Evolutionary conservation across 1,140 invertebrate species (phyloP), one percentile per base, ranked within the genome.

Genomic region (Lucilia cuprina): DNA sequence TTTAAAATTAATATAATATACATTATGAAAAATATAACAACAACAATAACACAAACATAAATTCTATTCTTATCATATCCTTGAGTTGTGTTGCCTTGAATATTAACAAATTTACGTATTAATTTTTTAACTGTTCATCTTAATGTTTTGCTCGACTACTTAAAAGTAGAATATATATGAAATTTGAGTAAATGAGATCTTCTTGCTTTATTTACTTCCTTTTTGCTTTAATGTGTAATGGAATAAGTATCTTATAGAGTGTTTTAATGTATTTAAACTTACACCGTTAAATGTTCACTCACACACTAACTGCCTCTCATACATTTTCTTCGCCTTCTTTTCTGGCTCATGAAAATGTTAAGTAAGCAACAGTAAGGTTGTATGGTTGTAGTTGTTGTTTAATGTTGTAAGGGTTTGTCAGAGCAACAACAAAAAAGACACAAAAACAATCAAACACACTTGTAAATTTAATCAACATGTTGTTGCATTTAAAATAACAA

Each of bases 391-490:
- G 41, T 41, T 41, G 41, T 41, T 41, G 41, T 41, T 41, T 41
- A 41, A 41, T 7, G 41, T 41, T 41, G 5, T 41, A 41, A 41
- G 41, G 5, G 41, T 41, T 41, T 41, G 41, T 41, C 10, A 41
- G 25, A 30, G 8, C 35, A 8, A 41, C 35, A 41, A 41, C 35
- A 41, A 41, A 41, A 41, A 41, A 41, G 8, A 41, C 3, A 41
- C 41, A 41, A 41, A 41, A 70, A 70, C 19, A 70, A 70, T 25
- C 65, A 70, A 21, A 70, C 65, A 70, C 19, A 70, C 65, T 70
- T 70, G 65, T 19, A 70, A 70, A 70, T 9, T 70, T 70, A 70
- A 70, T 70, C 65, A 70, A 70, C 65, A 70, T 70, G 65, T 70
- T 70, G 65, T 70, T 70, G 65, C 65, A 70, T 70, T 70, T 41